Evolutionary conservation across 2,888 invertebrate genomes (phyloP), one percentile per base, ranked within the genome.

Genomic region (Xanthia icteritia): DNA sequence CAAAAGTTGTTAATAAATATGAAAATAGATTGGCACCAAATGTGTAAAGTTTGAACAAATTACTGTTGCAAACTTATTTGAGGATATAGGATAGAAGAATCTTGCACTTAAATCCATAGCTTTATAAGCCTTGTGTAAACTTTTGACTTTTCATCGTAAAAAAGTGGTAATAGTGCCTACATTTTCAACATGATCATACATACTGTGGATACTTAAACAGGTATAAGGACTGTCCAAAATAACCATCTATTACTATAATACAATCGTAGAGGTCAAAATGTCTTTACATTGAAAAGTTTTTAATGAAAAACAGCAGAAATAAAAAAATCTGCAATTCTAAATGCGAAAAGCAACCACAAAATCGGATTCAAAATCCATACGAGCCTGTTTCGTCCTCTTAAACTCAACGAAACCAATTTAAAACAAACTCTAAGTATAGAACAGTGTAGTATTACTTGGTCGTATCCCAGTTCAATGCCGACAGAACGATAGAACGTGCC

Each of bases 401-500:
- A 68, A 79, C 61, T 58, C 61, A 54, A 80, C 60, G 36, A 82
- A 83, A 85, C 67, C 73, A 85, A 82, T 77, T 82, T 64, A 54
- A 67, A 77, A 82, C 67, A 65, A 82, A 66, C 8, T 58, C 36
- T 20, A 20, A 56, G 65, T 79, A 83, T 66, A 70, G 45, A 65
- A 58, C 70, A 82, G 36, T 56, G 31, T 54, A 39, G 69, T 42
- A 69, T 63, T 72, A 86, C 79, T 78, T 36, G 56, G 71, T 39
- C 71, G 79, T 63, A 78, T 42, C 69, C 65, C 69, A 58, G 83
- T 68, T 68, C 67, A 72, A 64, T 73, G 84, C 60, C 68, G 58
- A 2, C 17, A 11, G 54, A 48, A 86, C 86, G 88, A 8, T 20
- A 13, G 54, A 31, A 86, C 86, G 88, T 86, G 86, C 72, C 64